Evolutionary conservation across 2,113 vertebrate species (phyloP).

Genomic region (Myrmecobius fasciatus): DNA sequence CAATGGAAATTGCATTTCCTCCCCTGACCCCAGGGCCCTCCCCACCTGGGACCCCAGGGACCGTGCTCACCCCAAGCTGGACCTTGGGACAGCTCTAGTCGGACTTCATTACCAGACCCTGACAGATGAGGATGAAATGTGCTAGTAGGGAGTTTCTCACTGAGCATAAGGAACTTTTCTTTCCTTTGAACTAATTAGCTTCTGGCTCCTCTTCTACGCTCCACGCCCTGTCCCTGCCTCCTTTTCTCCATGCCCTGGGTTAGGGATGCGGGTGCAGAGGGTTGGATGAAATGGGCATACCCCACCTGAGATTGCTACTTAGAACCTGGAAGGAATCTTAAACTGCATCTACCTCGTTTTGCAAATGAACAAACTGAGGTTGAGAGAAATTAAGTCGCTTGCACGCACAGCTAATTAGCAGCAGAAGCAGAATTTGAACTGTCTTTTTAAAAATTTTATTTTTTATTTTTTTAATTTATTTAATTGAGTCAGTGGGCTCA

Average conservation of each 20-base stretch:
- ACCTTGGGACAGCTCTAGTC: not conserved
- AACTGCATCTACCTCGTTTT: not conserved
- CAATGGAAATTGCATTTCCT: not conserved
- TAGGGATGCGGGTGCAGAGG: not conserved
- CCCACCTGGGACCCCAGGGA: rapidly evolving
- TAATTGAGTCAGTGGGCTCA: not conserved
- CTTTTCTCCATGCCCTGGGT: not conserved
- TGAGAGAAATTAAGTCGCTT: not conserved
- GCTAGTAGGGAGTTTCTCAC: not conserved
- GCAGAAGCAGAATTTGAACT: not conserved
- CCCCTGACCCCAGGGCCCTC: rapidly evolving
- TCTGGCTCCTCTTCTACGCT: not conserved
- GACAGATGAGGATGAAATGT: rapidly evolving
- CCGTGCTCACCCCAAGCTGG: not conserved
- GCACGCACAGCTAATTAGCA: not conserved
- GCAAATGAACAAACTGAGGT: not conserved
- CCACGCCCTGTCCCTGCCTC: not conserved
- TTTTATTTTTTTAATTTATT: too few species aligned
- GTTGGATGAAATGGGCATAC: not conserved
- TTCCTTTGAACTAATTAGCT: not conserved
- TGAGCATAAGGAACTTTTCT: constrained; percentile 19
- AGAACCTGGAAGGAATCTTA: not conserved
- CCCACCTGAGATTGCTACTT: not conserved
- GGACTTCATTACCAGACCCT: not conserved
- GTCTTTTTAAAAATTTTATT: not conserved